Evolutionary conservation across 2,797 vertebrate genomes (phyloP), one percentile per base, ranked within the genome.

Genomic region (Pelochelys cantorii): DNA sequence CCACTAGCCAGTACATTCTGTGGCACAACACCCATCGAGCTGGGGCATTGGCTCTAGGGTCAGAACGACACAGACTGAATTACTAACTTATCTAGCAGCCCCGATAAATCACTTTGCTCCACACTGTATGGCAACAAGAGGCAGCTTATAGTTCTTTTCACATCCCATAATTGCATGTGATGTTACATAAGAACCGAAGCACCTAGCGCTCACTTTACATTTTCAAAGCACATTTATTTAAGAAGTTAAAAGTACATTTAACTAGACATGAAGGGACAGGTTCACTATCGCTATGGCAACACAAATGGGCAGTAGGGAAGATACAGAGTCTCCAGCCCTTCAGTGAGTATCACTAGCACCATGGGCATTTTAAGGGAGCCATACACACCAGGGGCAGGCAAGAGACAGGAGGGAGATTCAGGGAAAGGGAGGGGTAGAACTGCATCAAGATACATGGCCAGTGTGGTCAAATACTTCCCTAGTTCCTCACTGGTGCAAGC

Each of bases 241-340:
- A 95, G 60, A 17, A 92, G 89, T 88, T 90, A 90, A 80, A 93
- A 93, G 31, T 54, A n/a, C 37, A 34, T 84, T 93, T 90, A 91
- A 77, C n/a, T 20, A 89, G 48, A 86, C 20, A 87, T 68, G 42
- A 90, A 79, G 8, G 27, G 79, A 29, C 74, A 79, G 34, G 8
- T 17, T 93, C 23, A 48, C 2, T 18, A 90, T 81, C 95, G 27
- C 77, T 84, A 90, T 74, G 88, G 94, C 88, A 95, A 94, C 85
- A 91, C 11, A 94, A 87, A 93, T 56, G 25, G 88, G 5, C 34
- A 88, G 62, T 59, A 31, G 79, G 80, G 84, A 62, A 5, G 5
- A 34, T 84, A n/a, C 60, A 90, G 89, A 59, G 18, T 15, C 84
- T 52, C 92, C n/a, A 85, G 37, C 42, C 1, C 65, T 9, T 79